Evolutionary conservation across 2,113 vertebrate species (phyloP), one percentile per base, ranked within the genome.

Genomic region (Phalacrocorax brasilianus): DNA sequence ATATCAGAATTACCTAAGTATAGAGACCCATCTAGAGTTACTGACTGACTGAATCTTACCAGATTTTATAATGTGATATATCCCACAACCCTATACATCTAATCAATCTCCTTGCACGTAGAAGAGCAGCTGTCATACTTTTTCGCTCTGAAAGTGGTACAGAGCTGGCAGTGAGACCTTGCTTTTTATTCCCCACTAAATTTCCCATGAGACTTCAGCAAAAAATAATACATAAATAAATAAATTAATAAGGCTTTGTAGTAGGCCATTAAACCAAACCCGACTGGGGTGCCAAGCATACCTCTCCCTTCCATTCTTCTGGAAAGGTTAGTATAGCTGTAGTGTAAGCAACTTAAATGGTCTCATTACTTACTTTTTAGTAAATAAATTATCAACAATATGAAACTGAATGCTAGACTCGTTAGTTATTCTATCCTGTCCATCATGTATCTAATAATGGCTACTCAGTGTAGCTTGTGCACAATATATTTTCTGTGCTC

Each of bases 81-180:
- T 40, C 5, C 9, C 27, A 58, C 21, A 55, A n/a, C 6, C 3
- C 0, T 40, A 3, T 4, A 21, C 0, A 0, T 66, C 5, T 40
- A 42, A 44, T 9, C 1, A 27, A 21, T 11, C 15, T 44, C 19
- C 11, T 76, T 52, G 10, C 8, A 21, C 11, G 8, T 14, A 26
- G 6, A 53, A 8, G 3, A 88, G 8, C 5, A 85, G 22, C 11
- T 71, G 22, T 14, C 35, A 20, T 63, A 13, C 6, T 30, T 82
- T 77, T 50, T 2, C 2, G 47, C 40, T 61, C 28, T 42, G 32
- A 65, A 66, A 5, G 45, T 53, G 32, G 27, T 30, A 35, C 16
- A 58, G 27, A 62, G 19, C 40, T 89, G 27, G 12, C 24, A 73
- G 30, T 56, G 26, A 83, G 23, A 65, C 12, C 9, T 66, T 77